Base-by-base conservation (phyloP, 2,113 vertebrate genomes). In the Anser cygnoides region DNA sequence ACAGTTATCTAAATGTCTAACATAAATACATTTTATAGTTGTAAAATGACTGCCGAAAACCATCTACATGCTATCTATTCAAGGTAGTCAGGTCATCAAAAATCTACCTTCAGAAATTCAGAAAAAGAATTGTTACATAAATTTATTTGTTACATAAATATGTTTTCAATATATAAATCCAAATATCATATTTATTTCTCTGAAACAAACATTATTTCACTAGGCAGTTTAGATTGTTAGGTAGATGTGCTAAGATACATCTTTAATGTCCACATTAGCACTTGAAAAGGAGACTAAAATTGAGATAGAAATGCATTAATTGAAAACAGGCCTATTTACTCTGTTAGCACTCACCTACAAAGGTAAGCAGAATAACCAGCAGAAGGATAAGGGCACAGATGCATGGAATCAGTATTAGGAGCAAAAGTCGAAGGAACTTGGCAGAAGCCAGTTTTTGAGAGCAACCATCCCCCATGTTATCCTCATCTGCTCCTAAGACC, bases 381-480 rank as follows among this genome's bases (percentile, higher is more conserved):
- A 98, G 85, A 89, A 98, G 98, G 43, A 98, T 94, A 54, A 99
- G 97, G 21, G 98, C 98, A 85, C 98, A 99, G 95, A 98, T 96
- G 84, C 98, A 98, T 0, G 98, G 98, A 88, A 99, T 97, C 85
- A 99, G 89, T 85, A 99, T 97, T 67, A 98, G 96, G 86, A 98
- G 84, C 14, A 98, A 44, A 90, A 98, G 97, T 28, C 98, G 98
- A 50, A 98, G 97, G 75, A 98, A 95, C 67, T 95, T 98, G 62
- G 97, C 92, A 20, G 98, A 98, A 35, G 97, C 96, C 94, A 98
- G 80, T 92, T 98, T 98, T 94, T 98, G 98, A 84, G 98, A 98
- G 91, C 98, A 98, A 46, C 97, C 96, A 76, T 98, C 96, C 79
- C 97, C 98, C 98, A 98, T 97, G 78, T 92, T 97, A 92, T 97